A percentile compares a stretch with the other conserved stretches of the same genome.
phyloP scores from a whole-genome alignment of 2,797 vertebrate species.

The Mallotus villosus region DNA sequence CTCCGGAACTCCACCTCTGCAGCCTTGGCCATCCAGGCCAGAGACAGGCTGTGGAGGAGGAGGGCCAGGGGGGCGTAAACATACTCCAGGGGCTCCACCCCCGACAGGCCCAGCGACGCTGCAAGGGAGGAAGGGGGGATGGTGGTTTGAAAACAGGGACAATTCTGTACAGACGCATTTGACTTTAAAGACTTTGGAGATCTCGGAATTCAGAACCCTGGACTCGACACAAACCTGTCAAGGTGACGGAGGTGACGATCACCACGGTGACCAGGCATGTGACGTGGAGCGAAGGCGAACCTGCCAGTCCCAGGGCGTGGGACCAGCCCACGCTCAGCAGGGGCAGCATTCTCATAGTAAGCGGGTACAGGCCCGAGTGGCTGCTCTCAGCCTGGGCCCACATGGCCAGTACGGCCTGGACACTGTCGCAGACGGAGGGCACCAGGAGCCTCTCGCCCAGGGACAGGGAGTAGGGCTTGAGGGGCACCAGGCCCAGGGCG shows the following conservation, averaged over 20 bases:
- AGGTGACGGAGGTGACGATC: conserved; percentile 55
- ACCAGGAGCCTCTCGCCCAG: conserved; percentile 73
- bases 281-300: conserved; percentile 43
- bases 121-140: conserved; percentile 21
- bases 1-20: conserved; percentile 43
- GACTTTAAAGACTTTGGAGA: too few relatives aligned
- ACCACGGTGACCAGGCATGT: conserved; percentile 56
- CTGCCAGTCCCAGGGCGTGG: conserved; percentile 57
- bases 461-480: conserved; percentile 60
- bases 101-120: conserved; percentile 56
- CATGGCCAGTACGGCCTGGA: conserved; percentile 61
- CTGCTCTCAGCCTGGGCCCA: conserved; percentile 67
- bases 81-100: conserved; percentile 63
- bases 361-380: conserved; percentile 54
- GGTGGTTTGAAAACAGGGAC: background rate
- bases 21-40: conserved; percentile 71
- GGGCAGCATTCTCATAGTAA: conserved; percentile 64
- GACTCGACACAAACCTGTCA: conserved; percentile 62
- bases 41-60: conserved; percentile 68
- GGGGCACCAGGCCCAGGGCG: conserved; percentile 50
- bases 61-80: conserved; percentile 73
- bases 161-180: background rate
- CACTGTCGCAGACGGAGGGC: conserved; percentile 69
- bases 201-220: background rate
- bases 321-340: conserved; percentile 61